phyloP scores from a whole-genome alignment of 35 echinoderm and acorn worm genomes.

The Amphiura filiformis region DNA sequence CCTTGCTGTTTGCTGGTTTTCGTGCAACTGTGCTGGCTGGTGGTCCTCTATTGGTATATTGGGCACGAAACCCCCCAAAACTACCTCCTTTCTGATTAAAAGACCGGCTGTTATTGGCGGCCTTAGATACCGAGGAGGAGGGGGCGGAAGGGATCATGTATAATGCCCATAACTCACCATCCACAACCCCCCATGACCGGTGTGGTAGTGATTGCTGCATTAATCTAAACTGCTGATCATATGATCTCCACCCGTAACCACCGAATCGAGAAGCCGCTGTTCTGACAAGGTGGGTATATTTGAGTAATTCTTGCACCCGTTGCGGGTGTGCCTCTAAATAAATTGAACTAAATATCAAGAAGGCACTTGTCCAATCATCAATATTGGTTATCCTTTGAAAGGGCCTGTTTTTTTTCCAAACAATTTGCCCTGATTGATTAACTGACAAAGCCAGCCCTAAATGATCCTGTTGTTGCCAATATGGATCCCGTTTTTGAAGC shows the following conservation, averaged over 20 bases:
- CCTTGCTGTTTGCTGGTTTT: too few relatives aligned
- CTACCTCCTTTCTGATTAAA: too few relatives aligned
- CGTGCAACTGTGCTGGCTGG: too few relatives aligned
- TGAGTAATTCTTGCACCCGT: background rate
- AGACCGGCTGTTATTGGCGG: too few relatives aligned
- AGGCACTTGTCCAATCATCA: background rate
- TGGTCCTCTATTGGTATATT: too few relatives aligned
- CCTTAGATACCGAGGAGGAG: too few relatives aligned
- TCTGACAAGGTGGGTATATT: conserved; percentile 7
- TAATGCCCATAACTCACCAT: background rate
- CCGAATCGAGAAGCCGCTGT: background rate
- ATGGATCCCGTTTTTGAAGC: background rate
- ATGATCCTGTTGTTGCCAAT: background rate
- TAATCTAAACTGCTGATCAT: conserved; percentile 23
- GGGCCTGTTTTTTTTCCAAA: background rate
- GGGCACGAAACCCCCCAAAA: too few relatives aligned
- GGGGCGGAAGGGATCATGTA: too few relatives aligned
- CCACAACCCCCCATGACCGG: background rate
- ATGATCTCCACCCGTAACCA: background rate
- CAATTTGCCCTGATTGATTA: background rate
- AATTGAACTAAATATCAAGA: background rate
- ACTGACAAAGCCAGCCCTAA: background rate
- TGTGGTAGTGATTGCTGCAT: background rate
- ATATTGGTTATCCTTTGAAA: background rate
- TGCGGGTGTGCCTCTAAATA: background rate